Base-by-base conservation (phyloP, 2,113 vertebrate genomes). In the Pachyramphus minor region DNA sequence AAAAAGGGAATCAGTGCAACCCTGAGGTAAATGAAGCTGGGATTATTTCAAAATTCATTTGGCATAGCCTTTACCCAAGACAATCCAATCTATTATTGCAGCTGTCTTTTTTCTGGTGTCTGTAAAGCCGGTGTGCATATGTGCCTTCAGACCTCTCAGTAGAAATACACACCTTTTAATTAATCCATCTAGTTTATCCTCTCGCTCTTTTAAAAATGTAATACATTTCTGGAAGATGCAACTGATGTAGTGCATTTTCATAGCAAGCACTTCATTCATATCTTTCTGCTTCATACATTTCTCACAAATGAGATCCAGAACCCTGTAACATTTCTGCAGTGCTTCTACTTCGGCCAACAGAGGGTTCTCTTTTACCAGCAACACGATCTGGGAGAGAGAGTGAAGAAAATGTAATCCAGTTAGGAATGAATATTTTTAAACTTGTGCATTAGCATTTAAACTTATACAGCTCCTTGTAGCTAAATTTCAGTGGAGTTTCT, bases 241-340 rank as follows among this genome's bases (percentile, higher is more conserved):
- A 93, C 99, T 99, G 96, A 99, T 98, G 94, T 99, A 99, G 96
- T 99, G 99, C 99, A 99, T 99, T 98, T 99, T 99, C 98, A 99
- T 98, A 92, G 99, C 99, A 81, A 99, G 97, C n/a, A 99, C 99
- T 98, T 99, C 99, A 80, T 99, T 99, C 99, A 99, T 99, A 67
- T 99, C 99, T 97, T 98, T 98, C 94, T 99, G 99, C 95, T 99
- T 99, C 98, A 99, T 99, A 90, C 99, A 99, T 79, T 99, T 99
- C 97, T 99, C 99, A 71, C 99, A 99, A 94, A 99, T 99, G 59
- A 99, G 98, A 96, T 99, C 99, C 98, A 99, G 98, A 95, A 99
- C 99, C 35, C 97, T 98, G 49, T 98, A 98, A 78, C 99, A 99
- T 91, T 98, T 99, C 41, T 98, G 98, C 93, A 99, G 97, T 33